phyloP scores from a whole-genome alignment of 2,888 invertebrate species.

The Vanessa cardui region DNA sequence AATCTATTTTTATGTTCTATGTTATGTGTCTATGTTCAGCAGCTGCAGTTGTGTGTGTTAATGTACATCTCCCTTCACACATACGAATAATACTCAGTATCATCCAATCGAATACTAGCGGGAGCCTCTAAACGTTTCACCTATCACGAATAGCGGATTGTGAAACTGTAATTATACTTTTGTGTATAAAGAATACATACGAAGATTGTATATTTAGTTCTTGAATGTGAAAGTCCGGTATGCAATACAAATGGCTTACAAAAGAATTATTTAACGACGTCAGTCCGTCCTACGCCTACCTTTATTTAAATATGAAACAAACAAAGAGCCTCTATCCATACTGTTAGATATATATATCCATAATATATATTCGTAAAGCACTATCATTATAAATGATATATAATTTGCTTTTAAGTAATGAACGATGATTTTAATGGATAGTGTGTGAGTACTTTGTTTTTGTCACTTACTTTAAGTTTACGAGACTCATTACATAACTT shows the following conservation, averaged over 20 bases:
- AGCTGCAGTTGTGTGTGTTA: no score
- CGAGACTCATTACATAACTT: no score
- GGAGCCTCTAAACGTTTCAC: conserved; percentile 5
- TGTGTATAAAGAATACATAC: conserved; percentile 14
- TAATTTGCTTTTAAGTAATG: no score
- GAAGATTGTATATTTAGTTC: conserved; percentile 6
- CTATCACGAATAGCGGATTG: conserved; percentile 18
- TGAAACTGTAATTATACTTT: conserved; percentile 19
- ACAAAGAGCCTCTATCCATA: conserved; percentile 9
- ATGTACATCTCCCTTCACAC: no score
- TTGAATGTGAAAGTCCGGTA: conserved; percentile 15
- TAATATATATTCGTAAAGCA: no score
- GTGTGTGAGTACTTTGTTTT: no score
- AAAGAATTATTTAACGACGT: conserved; percentile 23
- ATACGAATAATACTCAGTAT: not conserved
- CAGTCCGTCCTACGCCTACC: conserved; percentile 5
- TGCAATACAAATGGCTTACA: conserved; percentile 10
- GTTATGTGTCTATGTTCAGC: no score
- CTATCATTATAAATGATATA: no score
- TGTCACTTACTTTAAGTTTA: no score
- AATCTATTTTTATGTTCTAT: no score
- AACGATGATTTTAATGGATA: no score
- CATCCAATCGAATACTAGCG: conserved; percentile 1
- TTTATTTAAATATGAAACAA: conserved; percentile 10
- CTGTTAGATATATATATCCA: not conserved